A percentile compares a stretch with the other conserved stretches of the same genome.
These are phyloP conservation scores for Lampropteryx suffumata DNA, from an alignment of 2,888 invertebrate genomes.

Conservation along the genomic window DNA sequence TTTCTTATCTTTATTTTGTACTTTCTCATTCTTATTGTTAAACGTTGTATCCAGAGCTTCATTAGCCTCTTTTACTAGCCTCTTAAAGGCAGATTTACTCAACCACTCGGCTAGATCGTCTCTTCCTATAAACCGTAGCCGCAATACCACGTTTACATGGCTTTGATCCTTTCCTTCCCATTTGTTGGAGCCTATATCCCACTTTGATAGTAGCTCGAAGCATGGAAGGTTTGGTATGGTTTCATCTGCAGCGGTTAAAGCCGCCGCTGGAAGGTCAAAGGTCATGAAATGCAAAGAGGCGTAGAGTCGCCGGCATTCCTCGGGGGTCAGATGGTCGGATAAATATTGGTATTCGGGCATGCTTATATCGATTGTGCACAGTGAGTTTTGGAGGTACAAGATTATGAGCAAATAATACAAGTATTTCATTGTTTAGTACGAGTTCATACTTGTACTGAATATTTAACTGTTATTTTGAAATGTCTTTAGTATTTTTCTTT, in stretches of 20 bases:
- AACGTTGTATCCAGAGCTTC: slow-evolving; percentile 43
- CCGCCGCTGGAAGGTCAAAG: slow-evolving; percentile 45
- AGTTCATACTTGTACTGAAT: too few species aligned
- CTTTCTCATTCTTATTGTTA: slow-evolving; percentile 23
- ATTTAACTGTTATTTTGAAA: too few species aligned
- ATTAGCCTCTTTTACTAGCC: slow-evolving; percentile 76
- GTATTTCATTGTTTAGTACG: slow-evolving; percentile 16
- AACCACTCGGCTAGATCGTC: slow-evolving; percentile 84
- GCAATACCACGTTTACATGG: slow-evolving; percentile 78
- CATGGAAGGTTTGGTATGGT: slow-evolving; percentile 79
- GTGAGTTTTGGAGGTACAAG: slow-evolving; percentile 30
- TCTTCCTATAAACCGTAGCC: slow-evolving; percentile 83
- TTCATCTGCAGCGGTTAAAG: slow-evolving; percentile 46
- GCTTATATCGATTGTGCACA: slow-evolving; percentile 58
- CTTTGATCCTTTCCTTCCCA: slow-evolving; percentile 81
- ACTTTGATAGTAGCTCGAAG: slow-evolving; percentile 80
- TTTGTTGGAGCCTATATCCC: slow-evolving; percentile 69
- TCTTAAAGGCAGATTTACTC: slow-evolving; percentile 79
- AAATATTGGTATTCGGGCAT: slow-evolving; percentile 66
- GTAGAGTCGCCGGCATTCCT: slow-evolving; percentile 83
- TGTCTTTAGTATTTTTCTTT: too few species aligned
- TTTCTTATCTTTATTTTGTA: slow-evolving; percentile 31
- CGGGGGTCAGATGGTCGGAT: slow-evolving; percentile 78
- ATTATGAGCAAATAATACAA: slow-evolving; percentile 47
- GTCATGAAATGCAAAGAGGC: slow-evolving; percentile 80